Percentiles rank a stretch among this genome's conserved stretches.
Conservation (phyloP, 2,113 vertebrate genomes). For the Tupaia tana region DNA sequence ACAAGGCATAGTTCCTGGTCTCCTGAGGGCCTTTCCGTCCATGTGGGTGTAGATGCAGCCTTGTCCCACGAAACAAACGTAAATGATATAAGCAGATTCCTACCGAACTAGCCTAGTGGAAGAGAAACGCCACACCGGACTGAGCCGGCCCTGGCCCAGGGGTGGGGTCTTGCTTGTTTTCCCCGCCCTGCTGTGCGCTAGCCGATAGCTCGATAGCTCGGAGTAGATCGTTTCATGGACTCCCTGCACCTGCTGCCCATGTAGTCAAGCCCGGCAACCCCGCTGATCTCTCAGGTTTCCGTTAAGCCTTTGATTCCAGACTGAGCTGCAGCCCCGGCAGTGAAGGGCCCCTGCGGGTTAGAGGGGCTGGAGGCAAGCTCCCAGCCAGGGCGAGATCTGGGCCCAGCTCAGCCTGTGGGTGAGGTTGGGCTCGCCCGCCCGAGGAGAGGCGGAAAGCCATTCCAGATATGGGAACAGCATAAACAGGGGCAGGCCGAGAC, state of each 20-base stretch:
- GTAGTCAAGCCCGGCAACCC: not conserved
- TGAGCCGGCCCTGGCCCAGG: not conserved
- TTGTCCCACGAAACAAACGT: not conserved
- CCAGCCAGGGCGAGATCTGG: not conserved
- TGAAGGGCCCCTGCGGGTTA: not conserved
- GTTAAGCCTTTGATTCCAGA: not conserved
- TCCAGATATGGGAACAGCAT: not conserved
- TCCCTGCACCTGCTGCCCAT: not conserved
- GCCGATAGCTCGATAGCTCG: not conserved
- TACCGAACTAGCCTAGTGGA: not conserved
- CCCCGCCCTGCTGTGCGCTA: not conserved
- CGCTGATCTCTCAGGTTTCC: not conserved
- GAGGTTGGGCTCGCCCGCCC: not conserved
- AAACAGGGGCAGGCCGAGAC: conserved; percentile 33
- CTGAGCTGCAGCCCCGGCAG: not conserved
- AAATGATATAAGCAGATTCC: not conserved
- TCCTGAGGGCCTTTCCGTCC: not conserved
- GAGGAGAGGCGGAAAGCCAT: conserved; percentile 31
- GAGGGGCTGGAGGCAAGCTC: not conserved
- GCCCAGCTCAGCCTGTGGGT: conserved; percentile 8
- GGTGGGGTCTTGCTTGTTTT: not conserved
- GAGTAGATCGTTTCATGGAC: not conserved
- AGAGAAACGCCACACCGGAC: not conserved
- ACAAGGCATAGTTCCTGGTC: not conserved
- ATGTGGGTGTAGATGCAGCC: not conserved